A percentile compares a stretch with the other conserved stretches of the same genome.
These are phyloP conservation scores for Axis porcinus DNA, from an alignment of 2,113 vertebrate species.

Conservation along the genomic window DNA sequence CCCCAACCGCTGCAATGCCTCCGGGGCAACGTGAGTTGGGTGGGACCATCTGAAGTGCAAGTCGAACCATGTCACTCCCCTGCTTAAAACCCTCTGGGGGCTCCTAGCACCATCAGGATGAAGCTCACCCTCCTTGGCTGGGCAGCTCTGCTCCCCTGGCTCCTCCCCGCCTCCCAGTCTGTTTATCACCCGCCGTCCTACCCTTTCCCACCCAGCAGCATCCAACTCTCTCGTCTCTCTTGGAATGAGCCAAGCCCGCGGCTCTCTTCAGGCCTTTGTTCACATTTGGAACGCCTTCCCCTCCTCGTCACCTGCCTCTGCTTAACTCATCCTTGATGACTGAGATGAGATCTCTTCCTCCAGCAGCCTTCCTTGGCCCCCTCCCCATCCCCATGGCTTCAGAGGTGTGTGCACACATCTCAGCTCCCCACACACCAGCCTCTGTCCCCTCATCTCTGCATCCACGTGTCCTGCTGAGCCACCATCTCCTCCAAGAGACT, in stretches of 20 bases:
- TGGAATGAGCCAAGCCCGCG: neutral
- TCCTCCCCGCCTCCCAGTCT: neutral
- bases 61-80: neutral
- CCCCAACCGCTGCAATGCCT: neutral
- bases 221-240: neutral
- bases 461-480: neutral
- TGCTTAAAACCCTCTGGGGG: neutral
- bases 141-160: neutral
- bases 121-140: neutral
- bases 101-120: neutral
- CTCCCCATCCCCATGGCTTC: neutral
- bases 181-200: accelerated
- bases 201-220: neutral
- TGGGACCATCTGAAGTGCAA: neutral
- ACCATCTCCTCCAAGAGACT: neutral
- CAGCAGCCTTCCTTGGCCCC: neutral
- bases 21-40: neutral
- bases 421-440: neutral
- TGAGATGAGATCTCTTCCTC: neutral
- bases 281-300: neutral
- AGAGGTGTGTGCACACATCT: neutral
- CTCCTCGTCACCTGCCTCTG: neutral
- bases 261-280: neutral
- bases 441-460: neutral
- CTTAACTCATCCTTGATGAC: neutral